These are phyloP conservation scores for Bugula neritina DNA, from an alignment of 2,888 invertebrate genomes.

Conservation along the genomic window DNA sequence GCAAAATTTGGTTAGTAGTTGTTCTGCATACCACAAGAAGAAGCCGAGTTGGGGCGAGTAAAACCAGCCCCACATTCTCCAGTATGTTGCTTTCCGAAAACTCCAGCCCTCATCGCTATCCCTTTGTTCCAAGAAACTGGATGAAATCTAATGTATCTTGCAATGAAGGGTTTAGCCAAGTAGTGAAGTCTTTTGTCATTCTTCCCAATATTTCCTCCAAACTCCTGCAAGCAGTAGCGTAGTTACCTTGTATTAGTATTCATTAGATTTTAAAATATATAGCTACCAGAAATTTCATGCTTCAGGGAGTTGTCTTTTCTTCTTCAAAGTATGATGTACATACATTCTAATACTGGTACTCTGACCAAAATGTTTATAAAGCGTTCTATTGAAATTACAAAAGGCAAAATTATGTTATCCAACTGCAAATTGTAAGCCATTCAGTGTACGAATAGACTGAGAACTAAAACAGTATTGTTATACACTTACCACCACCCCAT, in stretches of 20 bases:
- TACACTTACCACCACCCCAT: constrained; percentile 11
- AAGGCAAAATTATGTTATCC: too few species aligned
- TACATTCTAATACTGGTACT: too few species aligned
- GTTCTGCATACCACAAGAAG: constrained; percentile 55
- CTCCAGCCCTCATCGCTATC: constrained; percentile 56
- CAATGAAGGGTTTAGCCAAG: constrained; percentile 57
- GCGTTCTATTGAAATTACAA: too few species aligned
- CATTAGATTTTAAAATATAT: too few species aligned
- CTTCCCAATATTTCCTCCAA: constrained; percentile 58
- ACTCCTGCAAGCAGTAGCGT: constrained; percentile 34
- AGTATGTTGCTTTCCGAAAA: constrained; percentile 56
- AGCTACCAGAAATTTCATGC: too few species aligned
- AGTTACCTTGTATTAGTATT: too few species aligned
- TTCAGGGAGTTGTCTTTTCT: too few species aligned
- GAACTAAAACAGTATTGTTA: neutral
- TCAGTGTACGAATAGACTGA: too few species aligned
- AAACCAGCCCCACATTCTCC: constrained; percentile 55
- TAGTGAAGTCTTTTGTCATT: constrained; percentile 56
- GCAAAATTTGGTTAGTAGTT: too few species aligned
- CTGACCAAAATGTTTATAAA: too few species aligned
- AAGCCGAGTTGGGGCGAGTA: constrained; percentile 55
- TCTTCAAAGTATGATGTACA: too few species aligned
- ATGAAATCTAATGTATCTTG: constrained; percentile 56
- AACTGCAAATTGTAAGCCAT: too few species aligned
- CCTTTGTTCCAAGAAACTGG: constrained; percentile 56